These are phyloP conservation scores for Hemitrygon akajei DNA, from an alignment of 2,797 vertebrate genomes.

Conservation along the genomic window DNA sequence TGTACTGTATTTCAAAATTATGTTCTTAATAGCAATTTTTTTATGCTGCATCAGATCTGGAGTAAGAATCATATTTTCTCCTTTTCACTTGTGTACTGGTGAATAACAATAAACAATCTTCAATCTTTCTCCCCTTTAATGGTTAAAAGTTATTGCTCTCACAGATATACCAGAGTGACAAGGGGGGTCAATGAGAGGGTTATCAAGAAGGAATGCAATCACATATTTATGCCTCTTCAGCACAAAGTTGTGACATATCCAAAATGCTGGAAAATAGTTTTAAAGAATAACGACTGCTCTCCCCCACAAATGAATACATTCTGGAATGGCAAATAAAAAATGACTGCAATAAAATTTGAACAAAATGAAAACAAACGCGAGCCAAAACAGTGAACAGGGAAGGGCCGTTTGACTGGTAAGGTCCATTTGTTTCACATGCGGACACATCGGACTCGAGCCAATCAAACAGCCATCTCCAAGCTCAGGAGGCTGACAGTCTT, in stretches of 20 bases:
- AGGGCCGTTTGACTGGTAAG: background rate
- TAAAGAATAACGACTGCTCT: background rate
- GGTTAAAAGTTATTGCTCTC: background rate
- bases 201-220: background rate
- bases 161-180: background rate
- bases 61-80: no score
- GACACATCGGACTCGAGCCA: background rate
- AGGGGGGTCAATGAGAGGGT: background rate
- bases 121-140: background rate
- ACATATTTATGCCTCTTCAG: background rate
- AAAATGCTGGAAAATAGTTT: background rate
- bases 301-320: background rate
- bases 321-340: background rate
- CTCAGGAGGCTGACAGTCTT: background rate
- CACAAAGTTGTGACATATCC: background rate
- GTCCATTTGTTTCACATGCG: background rate
- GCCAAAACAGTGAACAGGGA: background rate
- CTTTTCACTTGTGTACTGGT: no score
- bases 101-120: no score
- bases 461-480: background rate
- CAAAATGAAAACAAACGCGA: background rate
- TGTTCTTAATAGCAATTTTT: no score
- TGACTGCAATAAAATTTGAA: background rate
- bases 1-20: no score
- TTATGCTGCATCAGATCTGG: no score